Conservation (phyloP, 2,888 invertebrate genomes). For the Meteorus cinctellus region DNA sequence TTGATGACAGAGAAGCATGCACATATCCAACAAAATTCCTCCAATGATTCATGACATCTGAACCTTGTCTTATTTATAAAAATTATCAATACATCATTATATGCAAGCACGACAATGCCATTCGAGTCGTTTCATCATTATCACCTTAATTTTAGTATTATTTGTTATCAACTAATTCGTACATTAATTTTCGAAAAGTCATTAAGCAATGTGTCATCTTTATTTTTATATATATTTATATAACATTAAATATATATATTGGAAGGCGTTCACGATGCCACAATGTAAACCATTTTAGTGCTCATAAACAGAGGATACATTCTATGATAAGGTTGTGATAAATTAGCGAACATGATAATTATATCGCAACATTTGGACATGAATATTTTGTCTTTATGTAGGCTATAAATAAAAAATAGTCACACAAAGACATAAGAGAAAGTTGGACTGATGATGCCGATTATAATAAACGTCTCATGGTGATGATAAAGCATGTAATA, state of each 20-base stretch:
- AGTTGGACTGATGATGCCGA: conserved; percentile 5
- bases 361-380: neutral
- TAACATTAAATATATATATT: too few species aligned
- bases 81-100: too few species aligned
- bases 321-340: neutral
- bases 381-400: neutral
- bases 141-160: neutral
- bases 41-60: neutral
- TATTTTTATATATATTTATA: neutral
- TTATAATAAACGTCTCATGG: neutral
- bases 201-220: neutral
- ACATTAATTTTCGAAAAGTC: neutral
- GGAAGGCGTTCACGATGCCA: neutral
- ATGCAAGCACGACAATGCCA: neutral
- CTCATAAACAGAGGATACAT: neutral
- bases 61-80: neutral
- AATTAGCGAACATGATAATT: neutral
- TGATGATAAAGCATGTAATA: conserved; percentile 4
- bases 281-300: neutral
- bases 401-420: neutral
- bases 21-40: neutral
- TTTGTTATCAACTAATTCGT: neutral
- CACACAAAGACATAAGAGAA: neutral
- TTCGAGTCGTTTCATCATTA: neutral
- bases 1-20: too few species aligned